A percentile compares a stretch with the other conserved stretches of the same genome.
phyloP scores from a whole-genome alignment of 2,797 vertebrate genomes.

The Oceanodroma leucorhoa region DNA sequence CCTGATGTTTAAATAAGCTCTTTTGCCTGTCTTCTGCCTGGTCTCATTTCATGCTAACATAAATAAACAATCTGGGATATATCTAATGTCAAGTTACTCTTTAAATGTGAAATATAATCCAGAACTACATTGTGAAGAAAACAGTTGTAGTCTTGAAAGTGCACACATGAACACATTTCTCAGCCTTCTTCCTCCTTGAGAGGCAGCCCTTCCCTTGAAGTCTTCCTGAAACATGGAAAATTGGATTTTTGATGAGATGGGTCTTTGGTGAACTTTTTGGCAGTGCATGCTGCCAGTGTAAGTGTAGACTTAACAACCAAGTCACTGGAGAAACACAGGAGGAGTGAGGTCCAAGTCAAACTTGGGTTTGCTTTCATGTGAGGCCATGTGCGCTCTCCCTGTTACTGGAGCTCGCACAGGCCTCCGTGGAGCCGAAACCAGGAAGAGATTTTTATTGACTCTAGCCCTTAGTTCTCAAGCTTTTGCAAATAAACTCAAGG shows the following conservation, averaged over 20 bases:
- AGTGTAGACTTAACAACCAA: not conserved
- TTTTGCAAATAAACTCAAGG: not conserved
- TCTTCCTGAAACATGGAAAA: not conserved
- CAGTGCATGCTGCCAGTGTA: not conserved
- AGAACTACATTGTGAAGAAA: not conserved
- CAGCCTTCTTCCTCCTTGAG: not conserved
- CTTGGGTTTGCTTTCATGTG: not conserved
- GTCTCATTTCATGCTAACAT: not conserved
- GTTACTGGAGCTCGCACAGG: not conserved
- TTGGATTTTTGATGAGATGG: not conserved
- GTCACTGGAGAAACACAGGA: not conserved
- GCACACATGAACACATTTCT: not conserved
- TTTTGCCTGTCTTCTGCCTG: not conserved
- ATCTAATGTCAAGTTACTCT: constrained; percentile 1
- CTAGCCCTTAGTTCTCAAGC: not conserved
- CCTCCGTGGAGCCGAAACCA: not conserved
- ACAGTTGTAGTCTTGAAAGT: not conserved
- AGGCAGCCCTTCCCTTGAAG: not conserved
- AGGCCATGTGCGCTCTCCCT: not conserved
- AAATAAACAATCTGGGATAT: not conserved
- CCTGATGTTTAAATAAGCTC: constrained; percentile 21
- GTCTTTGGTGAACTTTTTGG: not conserved
- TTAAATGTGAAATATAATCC: not conserved
- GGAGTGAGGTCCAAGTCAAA: not conserved
- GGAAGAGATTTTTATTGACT: not conserved